Base-by-base conservation (phyloP, 2,797 vertebrate species). In the Eleutherodactylus coqui region DNA sequence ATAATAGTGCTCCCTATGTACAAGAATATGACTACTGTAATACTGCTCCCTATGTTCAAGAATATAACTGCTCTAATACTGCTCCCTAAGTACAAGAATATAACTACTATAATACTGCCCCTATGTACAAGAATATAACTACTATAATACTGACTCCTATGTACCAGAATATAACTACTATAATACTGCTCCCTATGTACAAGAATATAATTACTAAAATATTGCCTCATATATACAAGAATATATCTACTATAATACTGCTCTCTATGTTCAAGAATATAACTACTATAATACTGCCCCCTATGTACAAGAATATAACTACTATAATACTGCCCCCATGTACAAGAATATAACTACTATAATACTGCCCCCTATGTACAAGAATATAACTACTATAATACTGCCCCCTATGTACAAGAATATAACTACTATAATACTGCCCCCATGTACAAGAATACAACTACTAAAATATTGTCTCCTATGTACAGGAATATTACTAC, bases 361-460 rank as follows among this genome's bases (percentile, higher is more conserved):
- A 60, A 60, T 60, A 60, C n/a, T 60, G 58, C 10, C 10, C 27
- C n/a, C 27, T 60, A 60, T 60, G 27, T 60, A 60, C 58, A 60
- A 29, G 58, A 60, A 60, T 60, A 60, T 60, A 60, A 29, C 58
- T 60, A 29, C 58, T 60, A 29, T 60, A 60, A 60, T 60, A 60
- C 58, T 60, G 58, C n/a, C 58, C 2, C n/a, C 53, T 58, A 58
- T 58, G 24, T 58, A 58, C 53, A 58, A n/a, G 53, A 58, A 58
- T 58, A 58, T 58, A 58, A 58, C n/a, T 60, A 29, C 58, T 60
- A 60, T 64, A 64, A 64, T 64, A 64, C 60, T 32, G 60, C 60
- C 45, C 27, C 60, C 32, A 64, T 64, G 14, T 32, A 64, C 53
- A 58, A n/a, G 53, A 58, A 58, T 58, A 58, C n/a, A 58, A 58